Base-by-base conservation (phyloP, 2,888 invertebrate genomes). In the Brachycybe producta region DNA sequence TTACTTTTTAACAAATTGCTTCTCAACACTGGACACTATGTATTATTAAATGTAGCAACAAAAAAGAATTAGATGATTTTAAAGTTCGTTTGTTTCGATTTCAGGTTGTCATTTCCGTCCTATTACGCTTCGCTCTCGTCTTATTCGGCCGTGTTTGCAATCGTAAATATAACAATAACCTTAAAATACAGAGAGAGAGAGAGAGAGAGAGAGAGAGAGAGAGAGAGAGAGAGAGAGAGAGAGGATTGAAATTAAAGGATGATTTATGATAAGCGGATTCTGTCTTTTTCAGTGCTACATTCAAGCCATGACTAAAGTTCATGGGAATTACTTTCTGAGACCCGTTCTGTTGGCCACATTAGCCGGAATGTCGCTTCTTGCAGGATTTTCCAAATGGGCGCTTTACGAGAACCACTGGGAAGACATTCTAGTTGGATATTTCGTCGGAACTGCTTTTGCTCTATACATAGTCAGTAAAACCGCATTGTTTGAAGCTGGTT, bases 71-170 rank as follows among this genome's bases (percentile, higher is more conserved):
- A n/a, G n/a, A n/a, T n/a, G n/a, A n/a, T n/a, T n/a, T n/a, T n/a
- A n/a, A n/a, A n/a, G n/a, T n/a, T n/a, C n/a, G n/a, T n/a, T n/a
- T n/a, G n/a, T n/a, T 42, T 23, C 24, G 11, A 28, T 50, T 50
- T 5, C 38, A 53, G 53, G 21, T 21, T 53, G 41, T 53, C 53
- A 5, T 53, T 53, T 34, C 53, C 53, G 8, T 51, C 46, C 3
- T 53, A 42, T 41, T 51, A 53, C 36, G 49, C 53, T 17, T 27
- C 53, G n/a, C 19, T 53, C 17, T 51, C 53, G 17, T 44, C 51
- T 1, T 53, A 53, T 27, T 24, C 53, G 8, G 53, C 53, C 8
- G 40, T 30, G 7, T 53, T 49, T 24, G 38, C 46, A 39, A 53
- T 53, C 32, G 53, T 51, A 49, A 48, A 26, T 15, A 34, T 30